phyloP scores from a whole-genome alignment of 2,797 vertebrate genomes.

The Poecilia wingei region DNA sequence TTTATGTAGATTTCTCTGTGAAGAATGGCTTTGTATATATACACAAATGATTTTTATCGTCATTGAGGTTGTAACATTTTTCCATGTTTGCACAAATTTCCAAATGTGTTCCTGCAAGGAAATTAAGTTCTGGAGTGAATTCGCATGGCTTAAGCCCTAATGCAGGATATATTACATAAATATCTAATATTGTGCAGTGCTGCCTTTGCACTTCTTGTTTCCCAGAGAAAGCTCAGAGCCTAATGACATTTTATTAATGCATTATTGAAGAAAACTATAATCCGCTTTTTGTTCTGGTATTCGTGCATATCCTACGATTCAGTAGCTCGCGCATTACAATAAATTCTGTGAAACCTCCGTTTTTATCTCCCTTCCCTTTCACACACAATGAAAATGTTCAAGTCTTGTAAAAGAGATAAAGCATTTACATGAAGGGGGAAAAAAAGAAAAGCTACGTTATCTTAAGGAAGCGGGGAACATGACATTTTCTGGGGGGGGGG shows the following conservation, averaged over 20 bases:
- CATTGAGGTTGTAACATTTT: not conserved
- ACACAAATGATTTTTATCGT: not conserved
- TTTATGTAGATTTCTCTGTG: constrained; percentile 32
- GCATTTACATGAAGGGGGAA: constrained; percentile 14
- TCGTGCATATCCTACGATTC: constrained; percentile 36
- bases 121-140: constrained; percentile 30
- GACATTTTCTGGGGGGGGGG: not conserved
- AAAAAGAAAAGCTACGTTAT: not conserved
- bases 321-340: constrained; percentile 26
- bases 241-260: constrained; percentile 70
- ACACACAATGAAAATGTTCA: constrained; percentile 18
- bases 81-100: constrained; percentile 17
- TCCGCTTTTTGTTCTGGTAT: constrained; percentile 37
- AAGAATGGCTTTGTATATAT: not conserved
- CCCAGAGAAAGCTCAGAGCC: constrained; percentile 47
- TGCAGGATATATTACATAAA: constrained; percentile 60
- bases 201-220: constrained; percentile 55
- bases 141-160: constrained; percentile 43
- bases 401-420: constrained; percentile 17
- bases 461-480: constrained; percentile 5
- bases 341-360: constrained; percentile 33
- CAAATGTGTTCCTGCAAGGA: constrained; percentile 10
- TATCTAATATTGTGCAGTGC: constrained; percentile 67
- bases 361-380: constrained; percentile 7
- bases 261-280: constrained; percentile 52